These are phyloP conservation scores for Camponotus floridanus DNA, from an alignment of 1,140 invertebrate genomes.

Conservation along the genomic window DNA sequence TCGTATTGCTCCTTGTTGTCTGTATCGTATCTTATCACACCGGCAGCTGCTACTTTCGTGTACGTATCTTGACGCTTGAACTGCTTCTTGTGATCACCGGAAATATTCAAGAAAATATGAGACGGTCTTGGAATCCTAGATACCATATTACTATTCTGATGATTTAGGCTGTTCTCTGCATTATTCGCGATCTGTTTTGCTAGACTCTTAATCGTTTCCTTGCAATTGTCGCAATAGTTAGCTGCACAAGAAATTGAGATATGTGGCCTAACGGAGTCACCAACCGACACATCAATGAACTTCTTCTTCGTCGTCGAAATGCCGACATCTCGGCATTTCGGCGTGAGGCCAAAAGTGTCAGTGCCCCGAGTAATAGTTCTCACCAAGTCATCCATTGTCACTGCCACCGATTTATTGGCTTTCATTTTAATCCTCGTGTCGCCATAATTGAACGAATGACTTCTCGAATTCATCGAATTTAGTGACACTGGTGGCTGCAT, in stretches of 20 bases:
- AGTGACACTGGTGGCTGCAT: constrained; percentile 74
- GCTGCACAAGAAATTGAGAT: constrained; percentile 86
- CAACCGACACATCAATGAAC: constrained; percentile 86
- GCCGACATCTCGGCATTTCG: constrained; percentile 82
- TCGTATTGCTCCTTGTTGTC: constrained; percentile 83
- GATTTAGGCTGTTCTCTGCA: constrained; percentile 73
- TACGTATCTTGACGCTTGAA: constrained; percentile 84
- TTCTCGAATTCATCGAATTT: constrained; percentile 81
- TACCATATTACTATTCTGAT: constrained; percentile 74
- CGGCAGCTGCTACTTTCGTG: constrained; percentile 78
- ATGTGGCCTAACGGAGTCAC: constrained; percentile 86
- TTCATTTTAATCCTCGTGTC: constrained; percentile 77
- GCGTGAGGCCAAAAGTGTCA: constrained; percentile 79
- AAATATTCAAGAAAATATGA: constrained; percentile 76
- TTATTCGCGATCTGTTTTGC: constrained; percentile 79
- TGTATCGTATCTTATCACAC: constrained; percentile 80
- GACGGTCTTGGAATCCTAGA: constrained; percentile 82
- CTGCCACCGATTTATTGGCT: constrained; percentile 76
- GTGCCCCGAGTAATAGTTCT: constrained; percentile 76
- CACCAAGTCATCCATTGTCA: constrained; percentile 78
- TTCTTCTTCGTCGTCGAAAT: constrained; percentile 85
- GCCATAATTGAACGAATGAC: constrained; percentile 82
- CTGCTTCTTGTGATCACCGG: constrained; percentile 75
- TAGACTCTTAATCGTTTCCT: constrained; percentile 87
- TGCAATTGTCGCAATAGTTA: constrained; percentile 90